Evolutionary conservation across 2,888 invertebrate genomes (phyloP), one percentile per base, ranked within the genome.

Genomic region (Listrodromus nycthemerus): DNA sequence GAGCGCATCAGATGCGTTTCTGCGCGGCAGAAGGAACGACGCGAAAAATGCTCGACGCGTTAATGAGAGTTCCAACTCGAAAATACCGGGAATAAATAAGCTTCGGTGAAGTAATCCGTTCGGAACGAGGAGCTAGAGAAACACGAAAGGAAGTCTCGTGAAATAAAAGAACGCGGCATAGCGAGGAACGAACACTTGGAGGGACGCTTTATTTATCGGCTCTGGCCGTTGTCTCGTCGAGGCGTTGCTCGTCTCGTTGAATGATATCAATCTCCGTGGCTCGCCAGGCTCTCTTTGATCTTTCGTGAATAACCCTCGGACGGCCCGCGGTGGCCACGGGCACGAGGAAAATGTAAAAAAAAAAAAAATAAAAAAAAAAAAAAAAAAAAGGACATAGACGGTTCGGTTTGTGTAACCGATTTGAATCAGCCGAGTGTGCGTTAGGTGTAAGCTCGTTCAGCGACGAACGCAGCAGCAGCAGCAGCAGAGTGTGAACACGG

Each of bases 191-290:
- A 19, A 48, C 30, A 61, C 19, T n/a, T n/a, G 27, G 37, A 66
- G 45, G 52, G 76, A 61, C 67, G 19, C 80, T 75, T 87, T 87
- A 87, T 87, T 87, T 85, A 87, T 85, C 80, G 84, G 78, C 81
- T 85, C 82, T 70, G 10, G 82, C 80, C 86, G 87, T 85, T 86
- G 86, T 85, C 84, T 79, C 66, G 77, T 73, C 82, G 77, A 66
- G 75, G 61, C 75, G 69, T 80, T 80, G 87, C 89, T 88, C 89
- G 91, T 90, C 87, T 85, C 86, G 80, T 76, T 84, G 82, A 87
- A 84, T 86, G 88, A 87, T 91, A 91, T 91, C 91, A 91, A 91
- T 91, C 91, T 90, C 88, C 85, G 86, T 82, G 80, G 67, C 82
- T 86, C 77, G 74, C 73, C 73, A 73, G 70, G 74, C 37, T 48